Percentiles rank a stretch among this genome's conserved stretches.
phyloP scores from a whole-genome alignment of 2,113 vertebrate genomes.

The Leptosomus discolor region DNA sequence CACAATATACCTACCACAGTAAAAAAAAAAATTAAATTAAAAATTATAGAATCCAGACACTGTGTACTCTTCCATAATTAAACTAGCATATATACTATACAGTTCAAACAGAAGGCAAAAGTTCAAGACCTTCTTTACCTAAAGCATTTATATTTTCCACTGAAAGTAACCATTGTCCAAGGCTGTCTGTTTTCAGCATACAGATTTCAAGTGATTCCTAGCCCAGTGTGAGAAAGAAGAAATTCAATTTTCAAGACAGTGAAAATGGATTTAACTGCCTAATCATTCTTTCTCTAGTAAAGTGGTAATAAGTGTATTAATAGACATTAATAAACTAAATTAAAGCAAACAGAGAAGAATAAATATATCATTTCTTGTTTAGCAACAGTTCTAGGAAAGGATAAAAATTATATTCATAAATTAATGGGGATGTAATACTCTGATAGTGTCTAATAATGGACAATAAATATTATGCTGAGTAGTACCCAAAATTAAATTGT shows the following conservation, averaged over 20 bases:
- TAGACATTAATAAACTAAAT: not conserved
- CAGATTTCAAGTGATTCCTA: not conserved
- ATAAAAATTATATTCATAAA: not conserved
- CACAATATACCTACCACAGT: not conserved
- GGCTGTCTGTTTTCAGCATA: not conserved
- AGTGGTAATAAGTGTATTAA: not conserved
- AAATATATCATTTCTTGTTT: not conserved
- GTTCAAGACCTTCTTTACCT: not conserved
- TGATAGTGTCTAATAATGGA: not conserved
- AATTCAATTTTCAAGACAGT: not conserved
- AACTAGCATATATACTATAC: not conserved
- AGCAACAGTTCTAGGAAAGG: not conserved
- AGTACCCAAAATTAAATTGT: not conserved
- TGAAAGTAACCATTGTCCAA: not conserved
- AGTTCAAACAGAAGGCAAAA: conserved; percentile 23
- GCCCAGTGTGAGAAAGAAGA: not conserved
- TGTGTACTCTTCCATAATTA: not conserved
- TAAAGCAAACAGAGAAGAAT: not conserved
- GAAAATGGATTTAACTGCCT: not conserved
- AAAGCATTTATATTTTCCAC: not conserved
- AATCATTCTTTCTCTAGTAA: not conserved
- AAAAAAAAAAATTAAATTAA: not conserved
- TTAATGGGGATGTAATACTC: not conserved
- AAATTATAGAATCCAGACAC: not conserved
- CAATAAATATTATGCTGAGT: not conserved